Percentiles rank a stretch among this genome's conserved stretches.
These are phyloP conservation scores for Seriola quinqueradiata DNA, from an alignment of 2,113 vertebrate genomes.

Conservation along the genomic window DNA sequence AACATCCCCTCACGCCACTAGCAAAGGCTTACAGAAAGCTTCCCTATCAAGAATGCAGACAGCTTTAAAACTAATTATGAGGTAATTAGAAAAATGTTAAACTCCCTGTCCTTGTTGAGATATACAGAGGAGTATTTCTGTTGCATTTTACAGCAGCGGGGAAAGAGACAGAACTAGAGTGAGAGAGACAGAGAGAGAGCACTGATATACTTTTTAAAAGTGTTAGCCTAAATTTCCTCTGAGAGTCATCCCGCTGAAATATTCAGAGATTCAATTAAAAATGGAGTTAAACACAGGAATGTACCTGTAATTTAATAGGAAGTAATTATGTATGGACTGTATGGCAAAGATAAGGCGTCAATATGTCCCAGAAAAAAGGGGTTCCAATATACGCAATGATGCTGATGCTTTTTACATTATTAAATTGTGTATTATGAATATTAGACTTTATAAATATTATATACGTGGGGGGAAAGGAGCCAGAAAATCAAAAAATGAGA, in stretches of 20 bases:
- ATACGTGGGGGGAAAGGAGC: not conserved
- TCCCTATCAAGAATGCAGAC: conserved; percentile 18
- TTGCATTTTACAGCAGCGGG: conserved; percentile 19
- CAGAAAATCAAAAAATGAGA: not conserved
- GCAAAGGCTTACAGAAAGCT: conserved; percentile 18
- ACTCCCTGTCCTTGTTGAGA: conserved; percentile 35
- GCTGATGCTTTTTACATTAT: conserved; percentile 4
- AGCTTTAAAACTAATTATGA: conserved; percentile 53
- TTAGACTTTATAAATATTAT: conserved; percentile 15
- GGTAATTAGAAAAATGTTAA: conserved; percentile 57
- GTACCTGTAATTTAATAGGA: conserved; percentile 51
- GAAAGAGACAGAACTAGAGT: conserved; percentile 4
- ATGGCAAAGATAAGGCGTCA: conserved; percentile 33
- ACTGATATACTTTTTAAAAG: conserved; percentile 39
- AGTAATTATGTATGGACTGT: conserved; percentile 25
- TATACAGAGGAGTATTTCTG: conserved; percentile 29
- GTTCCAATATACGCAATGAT: not conserved
- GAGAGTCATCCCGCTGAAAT: conserved; percentile 53
- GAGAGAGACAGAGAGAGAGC: conserved; percentile 9
- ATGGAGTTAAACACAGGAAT: conserved; percentile 34
- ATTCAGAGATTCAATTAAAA: conserved; percentile 62
- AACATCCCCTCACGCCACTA: conserved; percentile 12
- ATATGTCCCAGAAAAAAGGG: conserved; percentile 4
- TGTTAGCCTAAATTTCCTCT: conserved; percentile 47
- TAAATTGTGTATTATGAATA: conserved; percentile 10